phyloP scores from a whole-genome alignment of 2,113 vertebrate species.

The Poeciliopsis turrubarensis region DNA sequence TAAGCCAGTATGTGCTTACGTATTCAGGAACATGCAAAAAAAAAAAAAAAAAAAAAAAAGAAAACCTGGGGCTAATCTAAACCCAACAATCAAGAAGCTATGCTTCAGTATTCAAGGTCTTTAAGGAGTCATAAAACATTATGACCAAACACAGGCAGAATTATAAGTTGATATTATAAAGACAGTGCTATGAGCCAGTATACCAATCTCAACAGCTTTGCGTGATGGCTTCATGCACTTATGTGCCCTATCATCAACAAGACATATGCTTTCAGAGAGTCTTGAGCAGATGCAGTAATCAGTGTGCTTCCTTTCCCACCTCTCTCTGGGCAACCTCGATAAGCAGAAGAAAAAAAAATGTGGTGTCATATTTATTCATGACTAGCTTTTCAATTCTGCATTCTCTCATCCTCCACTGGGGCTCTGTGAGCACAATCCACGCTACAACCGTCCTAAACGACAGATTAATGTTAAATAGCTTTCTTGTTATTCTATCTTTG shows the following conservation, averaged over 20 bases:
- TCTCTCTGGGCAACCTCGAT: conserved; percentile 74
- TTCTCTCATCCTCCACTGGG: conserved; percentile 49
- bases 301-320: conserved; percentile 64
- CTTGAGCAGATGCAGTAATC: conserved; percentile 66
- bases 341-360: conserved; percentile 66
- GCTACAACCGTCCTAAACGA: conserved; percentile 39
- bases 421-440: conserved; percentile 39
- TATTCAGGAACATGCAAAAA: neutral
- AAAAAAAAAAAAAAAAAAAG: neutral
- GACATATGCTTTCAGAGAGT: conserved; percentile 74
- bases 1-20: neutral
- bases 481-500: conserved; percentile 53
- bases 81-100: neutral
- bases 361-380: conserved; percentile 78
- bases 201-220: conserved; percentile 51
- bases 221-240: conserved; percentile 63
- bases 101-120: conserved; percentile 11
- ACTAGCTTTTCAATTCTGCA: conserved; percentile 63
- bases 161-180: conserved; percentile 39
- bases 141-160: conserved; percentile 40
- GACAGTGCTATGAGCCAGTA: conserved; percentile 17
- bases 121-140: conserved; percentile 32
- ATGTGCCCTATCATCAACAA: conserved; percentile 71
- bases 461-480: conserved; percentile 56
- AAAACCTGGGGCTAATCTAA: conserved; percentile 5